Conservation (phyloP, 2,888 invertebrate genomes). For the Drosophila koepferae region DNA sequence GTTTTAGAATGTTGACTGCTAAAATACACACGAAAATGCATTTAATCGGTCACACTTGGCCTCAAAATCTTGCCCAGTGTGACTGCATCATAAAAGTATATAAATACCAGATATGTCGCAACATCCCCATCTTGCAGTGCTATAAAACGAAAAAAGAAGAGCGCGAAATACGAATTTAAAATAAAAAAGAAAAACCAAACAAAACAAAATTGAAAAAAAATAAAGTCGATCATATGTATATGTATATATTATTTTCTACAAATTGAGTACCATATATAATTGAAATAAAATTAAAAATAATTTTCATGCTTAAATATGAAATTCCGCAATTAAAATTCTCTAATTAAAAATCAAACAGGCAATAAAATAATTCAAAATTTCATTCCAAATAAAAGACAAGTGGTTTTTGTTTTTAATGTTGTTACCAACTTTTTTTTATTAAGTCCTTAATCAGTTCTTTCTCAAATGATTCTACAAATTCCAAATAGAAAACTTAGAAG, state of each 20-base stretch:
- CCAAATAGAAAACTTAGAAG: constrained; percentile 75
- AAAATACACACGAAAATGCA: constrained; percentile 49
- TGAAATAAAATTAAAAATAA: too few species aligned
- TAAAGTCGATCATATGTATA: too few species aligned
- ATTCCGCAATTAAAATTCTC: neutral
- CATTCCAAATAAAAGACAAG: neutral
- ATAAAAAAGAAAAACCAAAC: too few species aligned
- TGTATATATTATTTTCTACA: too few species aligned
- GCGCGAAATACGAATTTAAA: neutral
- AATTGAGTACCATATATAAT: neutral
- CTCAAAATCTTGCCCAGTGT: constrained; percentile 20
- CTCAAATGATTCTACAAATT: constrained; percentile 78
- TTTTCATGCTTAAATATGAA: neutral
- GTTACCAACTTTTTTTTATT: constrained; percentile 80
- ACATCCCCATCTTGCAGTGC: constrained; percentile 16
- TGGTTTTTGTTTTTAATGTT: constrained; percentile 68
- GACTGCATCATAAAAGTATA: constrained; percentile 4
- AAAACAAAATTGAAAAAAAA: too few species aligned
- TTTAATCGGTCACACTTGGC: constrained; percentile 44
- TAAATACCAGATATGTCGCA: constrained; percentile 5
- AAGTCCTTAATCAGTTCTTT: constrained; percentile 84
- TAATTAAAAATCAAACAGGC: neutral
- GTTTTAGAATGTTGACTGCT: constrained; percentile 49
- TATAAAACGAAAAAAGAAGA: neutral
- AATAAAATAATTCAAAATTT: neutral